These are phyloP conservation scores for Glossophaga mutica DNA, from an alignment of 2,797 vertebrate genomes.

Conservation along the genomic window DNA sequence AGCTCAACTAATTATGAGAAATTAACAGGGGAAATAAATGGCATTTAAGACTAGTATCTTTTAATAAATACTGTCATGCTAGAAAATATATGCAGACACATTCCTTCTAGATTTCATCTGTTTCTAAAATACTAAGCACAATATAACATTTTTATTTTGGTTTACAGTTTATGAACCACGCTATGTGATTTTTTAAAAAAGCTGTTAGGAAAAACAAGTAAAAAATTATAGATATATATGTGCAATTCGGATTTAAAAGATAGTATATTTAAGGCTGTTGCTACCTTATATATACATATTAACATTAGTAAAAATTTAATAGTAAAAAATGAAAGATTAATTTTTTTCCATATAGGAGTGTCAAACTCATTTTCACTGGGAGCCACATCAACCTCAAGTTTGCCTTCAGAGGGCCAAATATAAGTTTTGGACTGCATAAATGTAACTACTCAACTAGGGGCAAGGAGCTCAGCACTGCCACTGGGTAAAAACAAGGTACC, in stretches of 20 bases:
- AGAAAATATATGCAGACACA: not conserved
- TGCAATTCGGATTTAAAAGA: not conserved
- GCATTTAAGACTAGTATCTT: not conserved
- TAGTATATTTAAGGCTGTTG: not conserved
- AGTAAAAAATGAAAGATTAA: too few species aligned
- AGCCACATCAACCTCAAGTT: too few species aligned
- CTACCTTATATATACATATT: not conserved
- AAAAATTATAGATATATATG: not conserved
- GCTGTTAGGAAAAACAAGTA: not conserved
- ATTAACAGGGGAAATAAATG: not conserved
- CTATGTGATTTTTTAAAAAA: not conserved
- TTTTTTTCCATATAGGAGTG: too few species aligned
- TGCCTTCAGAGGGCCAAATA: too few species aligned
- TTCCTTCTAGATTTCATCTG: not conserved
- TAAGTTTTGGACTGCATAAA: too few species aligned
- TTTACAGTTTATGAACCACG: not conserved
- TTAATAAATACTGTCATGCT: not conserved
- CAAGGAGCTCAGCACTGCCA: too few species aligned
- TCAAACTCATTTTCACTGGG: too few species aligned
- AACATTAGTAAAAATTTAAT: too few species aligned
- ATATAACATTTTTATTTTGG: not conserved
- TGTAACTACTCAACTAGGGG: too few species aligned
- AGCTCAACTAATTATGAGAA: not conserved
- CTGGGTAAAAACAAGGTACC: too few species aligned
- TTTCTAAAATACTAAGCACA: not conserved